A percentile compares a stretch with the other conserved stretches of the same genome.
These are phyloP conservation scores for Sardina pilchardus DNA, from an alignment of 2,113 vertebrate species.

Conservation along the genomic window DNA sequence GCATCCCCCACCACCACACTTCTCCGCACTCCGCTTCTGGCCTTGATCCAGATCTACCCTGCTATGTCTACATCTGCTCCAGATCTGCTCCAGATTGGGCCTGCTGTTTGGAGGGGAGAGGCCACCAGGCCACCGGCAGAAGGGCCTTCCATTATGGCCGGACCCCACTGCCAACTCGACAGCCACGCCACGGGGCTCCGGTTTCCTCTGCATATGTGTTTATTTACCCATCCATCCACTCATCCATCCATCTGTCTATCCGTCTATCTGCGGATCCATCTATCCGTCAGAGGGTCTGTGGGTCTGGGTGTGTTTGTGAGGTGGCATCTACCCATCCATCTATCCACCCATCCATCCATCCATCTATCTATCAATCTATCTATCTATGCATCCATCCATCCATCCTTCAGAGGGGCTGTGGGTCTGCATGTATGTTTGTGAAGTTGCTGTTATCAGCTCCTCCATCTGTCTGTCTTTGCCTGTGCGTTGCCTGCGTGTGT, in stretches of 20 bases:
- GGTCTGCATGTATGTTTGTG: slow-evolving; percentile 35
- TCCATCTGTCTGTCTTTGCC: slow-evolving; percentile 45
- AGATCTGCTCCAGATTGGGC: slow-evolving; percentile 5
- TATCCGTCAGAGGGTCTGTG: background rate
- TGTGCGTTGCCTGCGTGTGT: slow-evolving; percentile 38
- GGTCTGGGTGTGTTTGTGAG: background rate
- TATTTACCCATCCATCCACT: background rate
- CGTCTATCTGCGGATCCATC: slow-evolving; percentile 17
- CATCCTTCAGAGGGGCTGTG: slow-evolving; percentile 24
- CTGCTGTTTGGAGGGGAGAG: background rate
- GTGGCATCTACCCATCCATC: slow-evolving; percentile 3
- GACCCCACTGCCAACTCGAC: background rate
- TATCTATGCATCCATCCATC: slow-evolving; percentile 28
- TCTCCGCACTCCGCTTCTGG: background rate
- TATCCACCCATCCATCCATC: slow-evolving; percentile 16
- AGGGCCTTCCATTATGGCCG: background rate
- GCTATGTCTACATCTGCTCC: slow-evolving; percentile 13
- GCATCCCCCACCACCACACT: background rate
- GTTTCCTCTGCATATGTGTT: slow-evolving; percentile 24
- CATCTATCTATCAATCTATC: background rate
- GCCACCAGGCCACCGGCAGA: background rate
- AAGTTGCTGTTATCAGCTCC: slow-evolving; percentile 41
- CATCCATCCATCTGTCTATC: slow-evolving; percentile 26
- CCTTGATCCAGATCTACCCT: background rate
- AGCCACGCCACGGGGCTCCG: background rate